A percentile compares a stretch with the other conserved stretches of the same genome.
Conservation (phyloP, 2,888 invertebrate genomes). For the Ophraella communa region DNA sequence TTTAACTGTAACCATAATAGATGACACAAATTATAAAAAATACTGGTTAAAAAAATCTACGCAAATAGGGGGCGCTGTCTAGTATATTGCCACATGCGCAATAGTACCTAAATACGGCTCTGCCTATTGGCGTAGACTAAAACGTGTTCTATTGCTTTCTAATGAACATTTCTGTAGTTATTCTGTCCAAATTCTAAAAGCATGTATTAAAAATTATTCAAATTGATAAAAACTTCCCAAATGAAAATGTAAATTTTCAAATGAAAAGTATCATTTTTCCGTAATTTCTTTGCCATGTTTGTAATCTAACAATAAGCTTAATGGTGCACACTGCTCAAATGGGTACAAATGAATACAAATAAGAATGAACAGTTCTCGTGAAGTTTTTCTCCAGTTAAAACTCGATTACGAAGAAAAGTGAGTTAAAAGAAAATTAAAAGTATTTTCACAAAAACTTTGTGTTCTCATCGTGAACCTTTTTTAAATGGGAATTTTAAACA, state of each 20-base stretch:
- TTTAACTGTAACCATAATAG: no score
- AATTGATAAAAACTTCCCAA: not conserved
- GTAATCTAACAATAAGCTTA: constrained; percentile 39
- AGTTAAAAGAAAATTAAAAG: constrained; percentile 54
- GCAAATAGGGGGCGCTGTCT: no score
- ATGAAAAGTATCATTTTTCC: constrained; percentile 20
- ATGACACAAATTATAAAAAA: no score
- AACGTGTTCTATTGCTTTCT: not conserved
- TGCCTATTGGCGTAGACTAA: no score
- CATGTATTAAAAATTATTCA: constrained; percentile 13
- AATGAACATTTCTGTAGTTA: not conserved
- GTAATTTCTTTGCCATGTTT: constrained; percentile 34
- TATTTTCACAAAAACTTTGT: constrained; percentile 52
- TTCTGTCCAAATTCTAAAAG: not conserved
- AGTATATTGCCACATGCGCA: no score
- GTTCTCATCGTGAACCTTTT: constrained; percentile 46
- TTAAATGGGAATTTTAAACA: constrained; percentile 38
- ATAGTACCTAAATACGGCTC: no score
- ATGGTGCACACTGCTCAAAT: constrained; percentile 37
- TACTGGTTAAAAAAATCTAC: no score
- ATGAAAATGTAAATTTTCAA: constrained; percentile 19
- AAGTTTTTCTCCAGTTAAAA: constrained; percentile 50
- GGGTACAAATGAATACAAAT: constrained; percentile 43
- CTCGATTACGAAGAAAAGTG: constrained; percentile 54
- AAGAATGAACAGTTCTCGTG: constrained; percentile 42